These are phyloP conservation scores for Varanus salvator DNA, from an alignment of 2,113 vertebrate genomes.

Conservation along the genomic window DNA sequence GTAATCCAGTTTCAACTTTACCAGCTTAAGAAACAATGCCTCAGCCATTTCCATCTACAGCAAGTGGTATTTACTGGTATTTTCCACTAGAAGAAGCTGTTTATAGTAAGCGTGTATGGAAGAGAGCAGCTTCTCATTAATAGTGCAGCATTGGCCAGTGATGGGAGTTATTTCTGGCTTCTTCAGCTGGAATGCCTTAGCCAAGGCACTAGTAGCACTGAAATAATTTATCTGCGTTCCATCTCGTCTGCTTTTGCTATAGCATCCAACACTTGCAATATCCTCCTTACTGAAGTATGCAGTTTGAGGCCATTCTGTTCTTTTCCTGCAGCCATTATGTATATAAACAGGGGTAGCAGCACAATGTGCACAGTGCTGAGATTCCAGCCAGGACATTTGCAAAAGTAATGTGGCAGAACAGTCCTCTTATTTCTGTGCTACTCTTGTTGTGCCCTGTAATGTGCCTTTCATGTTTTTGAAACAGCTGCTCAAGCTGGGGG, in stretches of 20 bases:
- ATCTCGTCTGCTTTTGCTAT: neutral
- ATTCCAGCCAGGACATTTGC: neutral
- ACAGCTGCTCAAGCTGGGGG: slow-evolving; percentile 43
- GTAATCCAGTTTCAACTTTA: neutral
- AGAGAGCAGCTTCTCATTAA: neutral
- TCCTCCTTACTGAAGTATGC: neutral
- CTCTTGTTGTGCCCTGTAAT: slow-evolving; percentile 34
- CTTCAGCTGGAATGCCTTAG: neutral
- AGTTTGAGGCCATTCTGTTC: neutral
- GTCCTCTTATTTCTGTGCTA: slow-evolving; percentile 42
- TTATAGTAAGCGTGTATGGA: neutral
- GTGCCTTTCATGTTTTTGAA: slow-evolving; percentile 56
- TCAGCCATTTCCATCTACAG: neutral
- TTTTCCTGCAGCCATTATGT: slow-evolving; percentile 18
- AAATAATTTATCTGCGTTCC: neutral
- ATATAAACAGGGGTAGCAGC: slow-evolving; percentile 30
- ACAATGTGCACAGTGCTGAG: slow-evolving; percentile 4
- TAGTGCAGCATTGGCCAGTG: neutral
- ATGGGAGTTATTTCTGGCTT: neutral
- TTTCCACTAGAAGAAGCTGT: neutral
- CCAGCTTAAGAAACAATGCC: neutral
- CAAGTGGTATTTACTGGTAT: neutral
- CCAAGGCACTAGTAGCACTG: neutral
- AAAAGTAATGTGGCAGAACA: slow-evolving; percentile 29
- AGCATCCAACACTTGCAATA: slow-evolving; percentile 1